Conservation (phyloP, 1,140 invertebrate species). For the Glossosoma conforme region DNA sequence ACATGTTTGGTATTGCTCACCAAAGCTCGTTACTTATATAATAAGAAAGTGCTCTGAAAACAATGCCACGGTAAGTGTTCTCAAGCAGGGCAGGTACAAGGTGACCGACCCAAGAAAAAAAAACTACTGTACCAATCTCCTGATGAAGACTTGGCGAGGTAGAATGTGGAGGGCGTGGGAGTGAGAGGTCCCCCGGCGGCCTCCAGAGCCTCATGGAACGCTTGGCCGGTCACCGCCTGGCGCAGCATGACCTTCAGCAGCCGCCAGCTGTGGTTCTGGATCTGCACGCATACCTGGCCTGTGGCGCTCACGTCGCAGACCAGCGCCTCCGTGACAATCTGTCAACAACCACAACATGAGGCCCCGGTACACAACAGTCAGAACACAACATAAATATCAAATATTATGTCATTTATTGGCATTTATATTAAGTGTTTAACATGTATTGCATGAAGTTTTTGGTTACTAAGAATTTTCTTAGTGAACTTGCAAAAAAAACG, state of each 20-base stretch:
- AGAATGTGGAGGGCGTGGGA: constrained; percentile 15
- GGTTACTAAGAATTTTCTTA: too few species aligned
- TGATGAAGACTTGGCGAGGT: constrained; percentile 19
- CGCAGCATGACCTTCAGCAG: constrained; percentile 22
- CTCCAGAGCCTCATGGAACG: constrained; percentile 23
- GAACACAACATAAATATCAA: constrained; percentile 18
- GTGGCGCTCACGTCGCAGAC: constrained; percentile 13
- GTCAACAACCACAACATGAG: constrained; percentile 33
- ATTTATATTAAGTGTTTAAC: too few species aligned
- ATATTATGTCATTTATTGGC: too few species aligned
- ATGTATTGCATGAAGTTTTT: too few species aligned
- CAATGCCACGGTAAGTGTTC: too few species aligned
- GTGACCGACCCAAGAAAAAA: too few species aligned
- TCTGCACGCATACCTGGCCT: constrained; percentile 22
- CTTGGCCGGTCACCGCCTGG: constrained; percentile 13
- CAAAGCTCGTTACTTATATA: too few species aligned
- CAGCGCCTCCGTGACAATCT: constrained; percentile 19
- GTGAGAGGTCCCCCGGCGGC: constrained; percentile 13
- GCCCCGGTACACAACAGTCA: constrained; percentile 35
- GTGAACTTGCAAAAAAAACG: too few species aligned
- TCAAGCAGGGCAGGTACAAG: too few species aligned
- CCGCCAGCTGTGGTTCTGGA: constrained; percentile 22
- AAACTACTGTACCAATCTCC: constrained; percentile 23
- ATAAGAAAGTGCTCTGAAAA: too few species aligned
- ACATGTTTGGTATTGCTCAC: too few species aligned